Base-by-base conservation (phyloP, 2,113 vertebrate genomes). In the Thermophis baileyi region DNA sequence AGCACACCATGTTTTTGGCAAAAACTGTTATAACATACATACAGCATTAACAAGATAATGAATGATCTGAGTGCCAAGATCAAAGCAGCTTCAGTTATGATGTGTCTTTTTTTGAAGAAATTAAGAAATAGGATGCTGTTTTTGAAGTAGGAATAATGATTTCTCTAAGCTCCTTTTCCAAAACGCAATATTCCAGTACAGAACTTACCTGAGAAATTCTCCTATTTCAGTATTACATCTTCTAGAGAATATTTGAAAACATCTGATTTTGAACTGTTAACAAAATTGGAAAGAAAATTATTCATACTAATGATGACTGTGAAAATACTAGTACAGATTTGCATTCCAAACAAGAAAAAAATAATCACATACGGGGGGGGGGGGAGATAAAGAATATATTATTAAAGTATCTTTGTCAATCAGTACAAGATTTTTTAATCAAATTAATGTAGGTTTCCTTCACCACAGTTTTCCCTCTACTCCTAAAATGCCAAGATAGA, bases 101-200 rank as follows among this genome's bases (percentile, higher is more conserved):
- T 93, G 91, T 93, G 20, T 91, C 40, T 69, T 69, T 90, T 94
- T 69, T 44, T 6, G 55, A 0, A 6, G 87, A 10, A 40, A 14
- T 10, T 18, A 90, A 51, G 50, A 53, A 94, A 92, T 53, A 20
- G 4, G 24, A 7, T 3, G 63, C 3, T 92, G 1, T 86, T 53
- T 1, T 0, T 69, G 44, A 50, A 89, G 30, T 9, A 47, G 81
- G 18, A 85, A 89, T 40, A 35, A 81, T 35, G 27, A 49, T 51
- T 18, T 89, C 14, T 87, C 25, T 14, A 16, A 69, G 6, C 35
- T 47, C 46, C 35, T 49, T 49, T 63, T 63, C 25, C 44, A 25
- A 87, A 25, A 63, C 16, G 1, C 60, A 86, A 40, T 46, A 90
- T 57, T 60, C 46, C 35, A 90, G 53, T 90, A 50, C 24, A 90